Conservation (phyloP, 2,888 invertebrate species). For the Dendrolimus pini region DNA sequence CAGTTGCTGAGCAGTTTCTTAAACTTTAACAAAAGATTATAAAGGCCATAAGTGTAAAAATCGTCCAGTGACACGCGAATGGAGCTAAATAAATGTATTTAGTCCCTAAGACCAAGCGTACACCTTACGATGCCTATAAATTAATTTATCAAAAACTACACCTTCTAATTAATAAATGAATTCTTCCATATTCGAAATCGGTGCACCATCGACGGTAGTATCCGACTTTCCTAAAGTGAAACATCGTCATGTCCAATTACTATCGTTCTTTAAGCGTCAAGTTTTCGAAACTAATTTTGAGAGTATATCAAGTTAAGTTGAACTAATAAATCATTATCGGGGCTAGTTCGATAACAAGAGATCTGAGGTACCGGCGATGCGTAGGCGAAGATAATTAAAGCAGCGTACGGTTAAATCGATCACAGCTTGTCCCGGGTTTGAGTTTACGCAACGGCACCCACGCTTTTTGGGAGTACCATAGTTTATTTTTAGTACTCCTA, state of each 20-base stretch:
- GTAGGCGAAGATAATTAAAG: slow-evolving; percentile 9
- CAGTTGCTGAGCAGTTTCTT: no score
- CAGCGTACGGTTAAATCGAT: slow-evolving; percentile 13
- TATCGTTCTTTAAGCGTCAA: neutral
- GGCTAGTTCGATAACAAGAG: slow-evolving; percentile 24
- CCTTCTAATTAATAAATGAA: no score
- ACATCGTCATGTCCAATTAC: neutral
- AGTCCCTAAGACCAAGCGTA: no score
- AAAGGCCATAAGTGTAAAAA: no score
- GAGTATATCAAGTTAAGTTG: slow-evolving; percentile 4
- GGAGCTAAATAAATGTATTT: no score
- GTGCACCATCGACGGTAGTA: neutral
- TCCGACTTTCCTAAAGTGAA: neutral
- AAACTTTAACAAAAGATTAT: no score
- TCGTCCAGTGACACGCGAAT: no score
- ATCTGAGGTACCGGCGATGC: slow-evolving; percentile 9
- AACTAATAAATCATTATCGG: slow-evolving; percentile 27
- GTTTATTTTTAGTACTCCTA: slow-evolving; percentile 12
- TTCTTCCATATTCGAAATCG: neutral
- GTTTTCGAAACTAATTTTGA: neutral
- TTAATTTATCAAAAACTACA: no score
- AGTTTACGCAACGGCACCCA: slow-evolving; percentile 10
- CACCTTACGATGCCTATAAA: no score
- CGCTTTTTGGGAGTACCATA: neutral
- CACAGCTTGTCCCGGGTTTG: slow-evolving; percentile 11